Base-by-base conservation (phyloP, 2,113 vertebrate species). In the Melozone crissalis region DNA sequence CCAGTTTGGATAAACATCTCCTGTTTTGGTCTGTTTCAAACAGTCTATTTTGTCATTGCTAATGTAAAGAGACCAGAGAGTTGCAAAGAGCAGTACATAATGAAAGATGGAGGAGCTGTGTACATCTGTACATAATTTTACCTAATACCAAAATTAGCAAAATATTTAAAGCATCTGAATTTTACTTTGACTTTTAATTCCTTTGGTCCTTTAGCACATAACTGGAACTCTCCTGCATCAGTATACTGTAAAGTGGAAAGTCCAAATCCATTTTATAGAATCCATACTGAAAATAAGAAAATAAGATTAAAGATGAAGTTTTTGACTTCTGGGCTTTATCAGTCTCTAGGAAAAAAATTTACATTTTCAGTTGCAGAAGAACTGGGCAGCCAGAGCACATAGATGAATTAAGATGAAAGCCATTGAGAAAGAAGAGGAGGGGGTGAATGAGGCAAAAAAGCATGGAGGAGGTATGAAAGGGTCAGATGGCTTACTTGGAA, bases 321-420 rank as follows among this genome's bases (percentile, higher is more conserved):
- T 97, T 76, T 91, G 41, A 95, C 66, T 95, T 96, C 89, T 93
- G 61, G 15, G 67, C n/a, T 94, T 72, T 88, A 74, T 75, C 41
- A 61, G 71, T 46, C 58, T 89, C 44, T 89, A 67, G 66, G 67
- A 90, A 95, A 94, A 93, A 86, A 93, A 80, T 15, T 67, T 72
- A 62, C 54, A 87, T 90, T 93, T 97, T 95, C 54, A 75, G 24
- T 68, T 90, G 88, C 74, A 88, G 63, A 47, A 69, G 92, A 95
- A 94, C 68, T 63, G 46, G 58, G 57, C 67, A 96, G 57, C 10
- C 69, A 63, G 62, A 67, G 26, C 49, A 96, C 44, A 78, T 83
- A 97, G 89, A 94, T n/a, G n/a, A 93, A 84, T 76, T 68, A 94
- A 96, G 85, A 95, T 94, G 75, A 97, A 95, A 94, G 83, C 52